These are phyloP conservation scores for Brachionus sp. DNA, from an alignment of 1,140 invertebrate species.

Conservation along the genomic window DNA sequence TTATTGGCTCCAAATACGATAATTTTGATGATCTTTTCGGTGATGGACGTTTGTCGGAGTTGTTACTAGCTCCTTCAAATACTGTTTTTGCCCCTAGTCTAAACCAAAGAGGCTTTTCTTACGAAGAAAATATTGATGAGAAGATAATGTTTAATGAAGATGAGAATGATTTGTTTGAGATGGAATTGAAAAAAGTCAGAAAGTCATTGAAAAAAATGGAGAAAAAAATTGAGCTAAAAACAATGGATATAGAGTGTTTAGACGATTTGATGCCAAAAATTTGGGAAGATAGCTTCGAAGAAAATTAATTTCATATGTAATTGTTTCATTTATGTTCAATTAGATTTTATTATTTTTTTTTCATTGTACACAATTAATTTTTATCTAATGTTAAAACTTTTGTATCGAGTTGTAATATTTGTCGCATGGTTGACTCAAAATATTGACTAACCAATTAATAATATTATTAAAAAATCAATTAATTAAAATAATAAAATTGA, in stretches of 20 bases:
- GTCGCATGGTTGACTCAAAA: background rate
- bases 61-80: background rate
- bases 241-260: background rate
- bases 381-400: conserved; percentile 8
- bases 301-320: background rate
- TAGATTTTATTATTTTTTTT: conserved; percentile 1
- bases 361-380: background rate
- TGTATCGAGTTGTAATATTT: conserved; percentile 34
- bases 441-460: background rate
- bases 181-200: conserved; percentile 32
- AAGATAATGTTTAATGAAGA: background rate
- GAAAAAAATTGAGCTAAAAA: conserved; percentile 1
- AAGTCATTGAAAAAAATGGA: conserved; percentile 31
- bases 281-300: conserved; percentile 8
- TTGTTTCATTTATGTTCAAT: background rate
- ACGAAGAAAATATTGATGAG: background rate
- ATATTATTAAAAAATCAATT: background rate
- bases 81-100: background rate
- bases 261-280: conserved; percentile 23
- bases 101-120: background rate
- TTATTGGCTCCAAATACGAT: conserved; percentile 17
- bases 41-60: background rate
- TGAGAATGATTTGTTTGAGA: conserved; percentile 3
- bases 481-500: background rate
- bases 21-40: conserved; percentile 44